Evolutionary conservation across 2,113 vertebrate species (phyloP), one percentile per base, ranked within the genome.

Genomic region (Xiphophorus couchianus): DNA sequence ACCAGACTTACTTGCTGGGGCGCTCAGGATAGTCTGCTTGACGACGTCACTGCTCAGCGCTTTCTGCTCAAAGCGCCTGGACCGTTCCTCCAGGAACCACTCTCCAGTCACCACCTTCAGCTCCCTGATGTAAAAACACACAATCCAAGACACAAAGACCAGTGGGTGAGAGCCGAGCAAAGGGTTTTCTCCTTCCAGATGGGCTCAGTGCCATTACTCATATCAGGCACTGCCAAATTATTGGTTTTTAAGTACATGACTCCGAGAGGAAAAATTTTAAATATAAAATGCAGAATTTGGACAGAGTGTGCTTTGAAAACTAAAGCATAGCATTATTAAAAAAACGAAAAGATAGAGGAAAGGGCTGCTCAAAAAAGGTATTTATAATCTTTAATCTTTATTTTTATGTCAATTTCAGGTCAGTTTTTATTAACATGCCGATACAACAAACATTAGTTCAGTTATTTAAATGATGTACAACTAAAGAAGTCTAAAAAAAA

Each of bases 21-120:
- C 96, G 88, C 86, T 96, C 70, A 97, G 89, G 83, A 99, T 97
- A 14, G 96, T 97, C 61, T 96, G 93, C 78, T 97, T 97, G 84
- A 99, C 91, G 76, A 97, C 88, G 70, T 99, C 98, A 0, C 94
- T 94, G 90, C 96, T 95, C 54, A 93, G 82, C 69, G 91, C 69
- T 48, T 89, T 93, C 62, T 93, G 95, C 69, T 96, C 95, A 83
- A 96, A 99, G 79, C 97, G 96, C 69, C 97, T 98, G 76, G 97
- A 95, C 82, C 96, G 93, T 89, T 98, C 97, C 94, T 98, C 97
- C 83, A 97, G 94, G 93, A 99, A 99, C 98, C 98, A 99, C 82
- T 99, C 98, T 37, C 97, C 98, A 11, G 97, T 98, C 74, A 96
- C 95, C 91, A 96, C 95, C 79, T 93, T 96, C 84, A 99, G 95